Base-by-base conservation (phyloP, 53 echinoderm and acorn worm genomes). In the Crossaster papposus region DNA sequence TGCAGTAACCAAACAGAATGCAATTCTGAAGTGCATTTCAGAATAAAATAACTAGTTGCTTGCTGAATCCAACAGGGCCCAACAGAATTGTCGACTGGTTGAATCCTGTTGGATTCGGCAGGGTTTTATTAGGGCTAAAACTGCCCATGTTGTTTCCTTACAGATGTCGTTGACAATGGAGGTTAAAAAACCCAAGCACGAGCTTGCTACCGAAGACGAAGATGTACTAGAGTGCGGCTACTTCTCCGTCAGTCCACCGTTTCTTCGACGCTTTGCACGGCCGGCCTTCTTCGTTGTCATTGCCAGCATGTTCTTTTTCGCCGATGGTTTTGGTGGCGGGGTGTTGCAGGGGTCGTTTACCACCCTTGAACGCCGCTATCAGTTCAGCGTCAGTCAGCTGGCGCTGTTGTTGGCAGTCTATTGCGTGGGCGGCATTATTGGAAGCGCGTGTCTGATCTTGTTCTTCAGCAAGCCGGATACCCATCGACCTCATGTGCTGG, bases 241-340 rank as follows among this genome's bases (percentile, higher is more conserved):
- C 17, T 20, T 54, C 54, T 80, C 80, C 30, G 8, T 80, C 62
- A 80, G 32, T 4, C 80, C 80, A 5, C 80, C 62, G 80, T 80
- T 55, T 32, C 62, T 80, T 22, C 80, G 58, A 62, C 80, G 80
- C 55, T 80, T 80, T 20, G 80, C 55, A 10, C 80, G 54, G 80
- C 80, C 80, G 0, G 62, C 12, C 1, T 30, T 80, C 54, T 80
- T 80, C 80, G 5, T 55, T 30, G 32, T 20, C 34, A 32, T 31
- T 30, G 80, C 54, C 0, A 24, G 54, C 18, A 32, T 58, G 80
- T 80, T 54, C 80, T 54, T 54, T 58, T 80, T 80, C 30, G 58
- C 80, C 20, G 80, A 80, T 3, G 32, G 80, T 32, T 80, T 54
- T 54, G 23, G 18, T 14, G 80, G 55, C 29, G 80, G 80, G 4